These are phyloP conservation scores for Lymantria dispar DNA, from an alignment of 2,888 invertebrate species.

Conservation along the genomic window DNA sequence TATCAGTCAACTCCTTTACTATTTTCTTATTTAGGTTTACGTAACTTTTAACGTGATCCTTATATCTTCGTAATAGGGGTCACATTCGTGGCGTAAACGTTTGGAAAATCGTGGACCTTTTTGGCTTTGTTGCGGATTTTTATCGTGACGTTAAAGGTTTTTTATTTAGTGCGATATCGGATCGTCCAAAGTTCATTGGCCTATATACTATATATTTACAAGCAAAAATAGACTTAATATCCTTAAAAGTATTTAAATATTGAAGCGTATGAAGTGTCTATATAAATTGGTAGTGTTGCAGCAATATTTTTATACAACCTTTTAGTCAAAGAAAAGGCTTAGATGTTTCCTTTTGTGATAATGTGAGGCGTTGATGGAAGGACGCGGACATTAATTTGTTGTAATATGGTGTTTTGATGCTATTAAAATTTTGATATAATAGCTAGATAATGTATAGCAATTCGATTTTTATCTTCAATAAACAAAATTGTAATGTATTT, in stretches of 20 bases:
- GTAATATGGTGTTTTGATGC: constrained; percentile 19
- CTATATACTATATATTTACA: constrained; percentile 5
- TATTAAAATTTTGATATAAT: constrained; percentile 9
- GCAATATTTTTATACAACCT: constrained; percentile 42
- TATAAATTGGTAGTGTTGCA: constrained; percentile 15
- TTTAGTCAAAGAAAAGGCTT: constrained; percentile 47
- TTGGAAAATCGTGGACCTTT: constrained; percentile 39
- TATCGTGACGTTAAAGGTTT: constrained; percentile 58
- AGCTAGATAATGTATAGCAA: background rate
- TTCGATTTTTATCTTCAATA: background rate
- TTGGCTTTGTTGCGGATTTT: constrained; percentile 59
- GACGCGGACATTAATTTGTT: constrained; percentile 29
- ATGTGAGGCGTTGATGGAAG: constrained; percentile 32
- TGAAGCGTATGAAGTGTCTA: constrained; percentile 15
- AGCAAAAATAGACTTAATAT: constrained; percentile 13
- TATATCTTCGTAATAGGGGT: constrained; percentile 37
- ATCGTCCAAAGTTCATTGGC: constrained; percentile 20
- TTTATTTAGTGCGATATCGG: constrained; percentile 52
- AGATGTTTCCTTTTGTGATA: constrained; percentile 42
- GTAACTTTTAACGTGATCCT: constrained; percentile 27
- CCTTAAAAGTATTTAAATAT: background rate
- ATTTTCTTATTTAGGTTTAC: constrained; percentile 31
- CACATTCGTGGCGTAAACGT: constrained; percentile 34
- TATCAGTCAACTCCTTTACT: constrained; percentile 6
- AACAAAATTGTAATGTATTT: background rate